These are phyloP conservation scores for Psephotus haematonotus DNA, from an alignment of 2,113 vertebrate genomes.

Conservation along the genomic window DNA sequence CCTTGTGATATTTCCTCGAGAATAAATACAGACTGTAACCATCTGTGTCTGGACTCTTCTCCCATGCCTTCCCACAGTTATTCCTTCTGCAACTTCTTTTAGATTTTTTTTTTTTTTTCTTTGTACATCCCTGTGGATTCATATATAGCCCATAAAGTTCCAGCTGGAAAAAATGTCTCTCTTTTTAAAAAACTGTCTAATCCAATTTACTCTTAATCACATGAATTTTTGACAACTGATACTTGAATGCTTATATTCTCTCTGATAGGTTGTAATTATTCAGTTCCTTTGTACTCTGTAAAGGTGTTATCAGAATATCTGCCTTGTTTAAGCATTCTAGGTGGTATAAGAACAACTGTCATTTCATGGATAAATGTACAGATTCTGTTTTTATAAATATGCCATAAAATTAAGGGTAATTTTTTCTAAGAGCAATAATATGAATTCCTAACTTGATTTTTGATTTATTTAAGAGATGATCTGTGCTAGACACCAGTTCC, in stretches of 20 bases:
- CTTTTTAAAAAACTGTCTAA: neutral
- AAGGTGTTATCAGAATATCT: neutral
- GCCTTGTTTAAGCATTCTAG: neutral
- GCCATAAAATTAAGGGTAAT: neutral
- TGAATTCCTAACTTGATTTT: neutral
- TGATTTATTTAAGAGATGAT: neutral
- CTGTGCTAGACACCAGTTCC: neutral
- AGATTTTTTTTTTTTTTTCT: neutral
- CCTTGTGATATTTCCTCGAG: neutral
- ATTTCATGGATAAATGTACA: neutral
- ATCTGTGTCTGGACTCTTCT: slow-evolving; percentile 27
- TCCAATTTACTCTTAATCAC: neutral
- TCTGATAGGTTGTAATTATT: slow-evolving; percentile 2
- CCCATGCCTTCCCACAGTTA: neutral
- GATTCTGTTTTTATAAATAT: neutral
- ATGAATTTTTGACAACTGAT: neutral
- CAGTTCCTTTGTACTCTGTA: neutral
- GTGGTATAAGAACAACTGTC: neutral
- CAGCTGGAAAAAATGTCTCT: neutral
- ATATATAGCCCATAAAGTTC: neutral
- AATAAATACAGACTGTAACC: slow-evolving; percentile 23
- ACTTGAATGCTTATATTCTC: neutral
- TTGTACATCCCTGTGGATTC: neutral
- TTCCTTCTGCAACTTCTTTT: neutral
- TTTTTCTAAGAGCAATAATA: neutral